Evolutionary conservation across 2,797 vertebrate genomes (phyloP).

Genomic region (Micrastur ruficollis): DNA sequence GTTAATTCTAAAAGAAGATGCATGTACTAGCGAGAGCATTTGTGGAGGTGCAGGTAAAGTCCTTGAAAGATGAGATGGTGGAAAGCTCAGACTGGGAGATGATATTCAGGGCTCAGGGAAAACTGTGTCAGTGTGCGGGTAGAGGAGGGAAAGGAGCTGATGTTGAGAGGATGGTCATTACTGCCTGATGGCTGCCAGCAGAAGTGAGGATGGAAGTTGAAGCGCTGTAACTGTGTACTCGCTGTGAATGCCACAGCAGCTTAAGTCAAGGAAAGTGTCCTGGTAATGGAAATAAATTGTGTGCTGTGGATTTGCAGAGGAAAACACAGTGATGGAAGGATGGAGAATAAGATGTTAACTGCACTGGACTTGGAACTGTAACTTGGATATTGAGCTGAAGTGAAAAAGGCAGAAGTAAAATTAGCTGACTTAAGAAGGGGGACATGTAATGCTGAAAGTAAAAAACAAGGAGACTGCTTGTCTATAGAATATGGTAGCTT

Average conservation of each 20-base stretch:
- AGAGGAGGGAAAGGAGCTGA: neutral
- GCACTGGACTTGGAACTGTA: neutral
- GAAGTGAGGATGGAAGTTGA: neutral
- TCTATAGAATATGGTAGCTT: neutral
- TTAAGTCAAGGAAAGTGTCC: neutral
- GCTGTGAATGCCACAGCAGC: neutral
- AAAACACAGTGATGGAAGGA: neutral
- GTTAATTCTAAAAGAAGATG: neutral
- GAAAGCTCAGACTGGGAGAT: neutral
- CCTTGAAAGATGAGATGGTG: neutral
- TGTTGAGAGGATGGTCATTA: neutral
- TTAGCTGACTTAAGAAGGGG: slow-evolving; percentile 42
- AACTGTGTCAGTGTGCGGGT: too few species aligned
- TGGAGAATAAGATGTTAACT: neutral
- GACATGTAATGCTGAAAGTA: neutral
- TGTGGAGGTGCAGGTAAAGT: neutral
- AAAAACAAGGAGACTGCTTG: slow-evolving; percentile 22
- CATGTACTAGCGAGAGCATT: fast-evolving
- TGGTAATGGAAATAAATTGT: slow-evolving; percentile 39
- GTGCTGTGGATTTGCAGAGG: neutral
- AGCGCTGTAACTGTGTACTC: neutral
- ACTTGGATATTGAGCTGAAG: slow-evolving; percentile 27
- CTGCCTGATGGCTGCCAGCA: neutral
- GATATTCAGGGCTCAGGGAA: neutral
- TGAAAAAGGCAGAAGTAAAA: slow-evolving; percentile 41